Base-by-base conservation (phyloP, 1,140 invertebrate species). In the Hermatobates lingyangjiaoensis region DNA sequence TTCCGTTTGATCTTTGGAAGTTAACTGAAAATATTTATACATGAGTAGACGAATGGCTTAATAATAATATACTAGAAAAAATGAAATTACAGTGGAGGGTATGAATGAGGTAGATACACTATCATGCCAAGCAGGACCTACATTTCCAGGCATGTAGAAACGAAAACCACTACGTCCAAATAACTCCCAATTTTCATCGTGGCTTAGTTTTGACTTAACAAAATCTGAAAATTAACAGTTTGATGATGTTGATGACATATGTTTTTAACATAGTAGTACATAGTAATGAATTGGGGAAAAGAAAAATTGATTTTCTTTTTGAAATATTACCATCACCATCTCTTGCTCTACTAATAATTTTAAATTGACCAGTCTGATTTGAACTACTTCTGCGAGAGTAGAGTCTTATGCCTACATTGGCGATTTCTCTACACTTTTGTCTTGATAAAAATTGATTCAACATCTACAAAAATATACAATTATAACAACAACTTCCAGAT, bases 71-170 rank as follows among this genome's bases (percentile, higher is more conserved):
- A 18, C 30, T n/a, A n/a, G n/a, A n/a, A n/a, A n/a, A n/a, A n/a
- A 12, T 10, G n/a, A 24, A 55, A 47, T 56, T 45, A 57, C 56
- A 27, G 61, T 26, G 27, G 61, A 63, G 48, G 65, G 57, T 0
- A 67, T 61, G 27, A 70, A 28, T 7, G 63, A 44, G 0, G 59
- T 50, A 15, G 71, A 60, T 2, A 66, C 66, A 28, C 66, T 66
- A 54, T 74, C 68, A 42, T 72, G 63, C 70, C 74, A 76, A 2
- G 74, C 73, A n/a, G 75, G 71, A 0, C 80, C 81, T 0, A 77
- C 68, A 39, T 71, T 72, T 45, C 81, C 79, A 34, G 81, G 81
- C 34, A 86, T 63, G 54, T 76, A 78, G 62, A 84, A 79, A 39
- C 80, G 66, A 54, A 74, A 75, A 44, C 80, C 79, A 45, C 68